Evolutionary conservation across 1,140 invertebrate genomes (phyloP), one percentile per base, ranked within the genome.

Genomic region (Drosophila seguyi): DNA sequence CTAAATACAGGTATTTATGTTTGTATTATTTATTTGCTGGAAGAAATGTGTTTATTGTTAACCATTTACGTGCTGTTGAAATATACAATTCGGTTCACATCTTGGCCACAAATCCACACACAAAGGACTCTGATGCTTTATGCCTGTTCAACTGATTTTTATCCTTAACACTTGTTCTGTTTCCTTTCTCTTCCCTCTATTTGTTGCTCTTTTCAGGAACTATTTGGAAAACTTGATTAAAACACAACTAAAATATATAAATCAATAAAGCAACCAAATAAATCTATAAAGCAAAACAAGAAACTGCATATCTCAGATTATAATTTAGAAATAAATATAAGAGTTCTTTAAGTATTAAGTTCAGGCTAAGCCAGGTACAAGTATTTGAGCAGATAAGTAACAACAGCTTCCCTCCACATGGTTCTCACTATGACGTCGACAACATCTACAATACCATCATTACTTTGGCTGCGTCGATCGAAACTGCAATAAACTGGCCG

Each of bases 391-490:
- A 62, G 75, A 65, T 85, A 72, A 88, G 85, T 88, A 88, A 88
- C 84, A 90, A 90, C 78, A 86, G 86, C 86, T 90, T 90, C 85
- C 85, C 85, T 90, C 85, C 85, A 90, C 81, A 90, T 90, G 84
- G 58, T 66, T 52, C 41, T 29, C 71, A 53, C 48, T 22, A 59
- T 36, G 63, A 72, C 47, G 48, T 25, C 45, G 47, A 36, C 34
- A 60, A 44, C 31, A 45, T 56, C 56, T 16, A 29, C 25, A 38
- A 29, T 38, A 25, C 5, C 52, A 38, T 25, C 34, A 38, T 25
- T 25, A 38, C 16, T 25, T 16, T 22, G n/a, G 22, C 58, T 48
- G 20, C 75, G 27, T 25, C 45, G 58, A 44, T 48, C 38, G 25
- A 27, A 55, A 68, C 29, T 29, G 63, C 36, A 56, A 81, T 50